Conservation (phyloP, 2,888 invertebrate genomes). For the Pseudoips prasinana region DNA sequence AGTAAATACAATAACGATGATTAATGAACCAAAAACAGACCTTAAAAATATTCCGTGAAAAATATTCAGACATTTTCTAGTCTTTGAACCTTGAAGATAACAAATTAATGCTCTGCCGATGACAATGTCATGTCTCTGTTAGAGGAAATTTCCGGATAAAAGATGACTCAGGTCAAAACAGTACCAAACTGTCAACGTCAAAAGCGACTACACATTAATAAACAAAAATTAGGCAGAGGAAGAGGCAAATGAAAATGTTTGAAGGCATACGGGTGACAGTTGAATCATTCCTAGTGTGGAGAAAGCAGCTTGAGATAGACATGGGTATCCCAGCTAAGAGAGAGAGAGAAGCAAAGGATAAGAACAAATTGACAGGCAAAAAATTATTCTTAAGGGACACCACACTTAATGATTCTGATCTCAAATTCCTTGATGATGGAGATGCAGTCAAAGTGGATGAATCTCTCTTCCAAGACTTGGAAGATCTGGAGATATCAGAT, state of each 20-base stretch:
- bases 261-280: slow-evolving; percentile 98
- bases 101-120: slow-evolving; percentile 25
- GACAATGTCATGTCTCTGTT: slow-evolving; percentile 12
- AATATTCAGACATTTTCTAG: slow-evolving; percentile 23
- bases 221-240: no score
- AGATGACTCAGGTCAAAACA: no score
- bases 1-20: slow-evolving; percentile 16
- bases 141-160: slow-evolving; percentile 15
- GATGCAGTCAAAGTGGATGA: slow-evolving; percentile 96
- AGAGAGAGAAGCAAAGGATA: slow-evolving; percentile 86
- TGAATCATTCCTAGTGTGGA: slow-evolving; percentile 97
- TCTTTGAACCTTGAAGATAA: slow-evolving; percentile 22
- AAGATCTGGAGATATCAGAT: slow-evolving; percentile 89
- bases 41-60: slow-evolving; percentile 7
- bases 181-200: no score
- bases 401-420: slow-evolving; percentile 97
- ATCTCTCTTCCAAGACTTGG: slow-evolving; percentile 94
- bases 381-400: slow-evolving; percentile 97
- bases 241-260: slow-evolving; percentile 96
- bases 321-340: slow-evolving; percentile 88
- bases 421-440: slow-evolving; percentile 95
- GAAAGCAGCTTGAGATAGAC: slow-evolving; percentile 95
- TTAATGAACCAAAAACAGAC: slow-evolving; percentile 9
- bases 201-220: no score
- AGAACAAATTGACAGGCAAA: slow-evolving; percentile 93